Evolutionary conservation across 2,797 vertebrate species (phyloP).

Genomic region (Dermochelys coriacea): DNA sequence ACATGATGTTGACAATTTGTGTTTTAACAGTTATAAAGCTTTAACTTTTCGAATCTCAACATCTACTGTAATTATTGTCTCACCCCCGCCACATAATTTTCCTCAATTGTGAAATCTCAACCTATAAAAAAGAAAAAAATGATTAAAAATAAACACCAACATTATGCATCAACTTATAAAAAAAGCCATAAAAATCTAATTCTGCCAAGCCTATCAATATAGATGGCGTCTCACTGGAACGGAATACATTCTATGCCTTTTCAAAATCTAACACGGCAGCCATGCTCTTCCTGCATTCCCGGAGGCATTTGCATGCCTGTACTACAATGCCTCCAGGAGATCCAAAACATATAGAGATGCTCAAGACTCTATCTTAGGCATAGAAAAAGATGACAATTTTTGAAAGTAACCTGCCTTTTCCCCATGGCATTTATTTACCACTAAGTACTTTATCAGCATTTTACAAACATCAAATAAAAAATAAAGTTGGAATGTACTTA

Average conservation of each 20-base stretch:
- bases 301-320: neutral
- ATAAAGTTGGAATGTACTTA: neutral
- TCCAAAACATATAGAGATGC: neutral
- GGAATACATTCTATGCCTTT: neutral
- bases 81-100: neutral
- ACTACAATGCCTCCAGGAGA: neutral
- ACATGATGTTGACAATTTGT: neutral
- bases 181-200: neutral
- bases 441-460: neutral
- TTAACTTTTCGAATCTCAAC: neutral
- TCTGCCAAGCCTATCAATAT: neutral
- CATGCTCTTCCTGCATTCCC: neutral
- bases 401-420: neutral
- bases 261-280: neutral
- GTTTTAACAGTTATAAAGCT: neutral
- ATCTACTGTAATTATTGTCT: neutral
- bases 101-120: neutral
- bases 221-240: neutral
- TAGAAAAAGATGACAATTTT: neutral
- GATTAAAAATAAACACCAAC: neutral
- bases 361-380: neutral
- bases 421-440: neutral
- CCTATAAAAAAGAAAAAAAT: neutral
- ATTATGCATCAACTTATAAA: neutral
- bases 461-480: neutral